Percentiles rank a stretch among this genome's conserved stretches.
phyloP scores from a whole-genome alignment of 2,113 vertebrate genomes.

The human region DNA sequence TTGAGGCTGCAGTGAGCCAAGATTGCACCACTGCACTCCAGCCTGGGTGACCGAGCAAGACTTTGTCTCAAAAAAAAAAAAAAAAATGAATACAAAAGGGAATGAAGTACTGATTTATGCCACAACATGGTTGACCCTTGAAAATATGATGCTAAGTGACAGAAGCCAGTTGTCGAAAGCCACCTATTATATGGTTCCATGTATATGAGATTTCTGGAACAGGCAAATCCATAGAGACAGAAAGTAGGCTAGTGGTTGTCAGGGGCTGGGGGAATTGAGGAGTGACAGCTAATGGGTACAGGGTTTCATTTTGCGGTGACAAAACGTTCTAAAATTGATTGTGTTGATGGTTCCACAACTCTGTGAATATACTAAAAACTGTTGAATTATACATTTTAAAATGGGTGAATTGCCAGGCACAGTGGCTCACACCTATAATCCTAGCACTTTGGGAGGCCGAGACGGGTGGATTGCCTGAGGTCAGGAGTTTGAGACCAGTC shows the following conservation, averaged over 20 bases:
- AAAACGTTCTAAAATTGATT: not conserved
- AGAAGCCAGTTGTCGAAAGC: conserved; percentile 20
- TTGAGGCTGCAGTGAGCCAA: too few species aligned
- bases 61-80: too few species aligned
- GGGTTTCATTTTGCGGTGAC: not conserved
- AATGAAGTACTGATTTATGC: not conserved
- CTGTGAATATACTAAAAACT: not conserved
- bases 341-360: conserved; percentile 6
- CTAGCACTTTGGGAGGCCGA: too few species aligned
- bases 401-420: not conserved
- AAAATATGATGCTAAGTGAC: not conserved
- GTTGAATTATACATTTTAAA: conserved; percentile 13
- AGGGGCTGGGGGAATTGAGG: not conserved
- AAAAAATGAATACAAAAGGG: not conserved
- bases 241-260: not conserved
- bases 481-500: too few species aligned
- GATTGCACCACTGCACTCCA: too few species aligned
- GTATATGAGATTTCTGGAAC: not conserved
- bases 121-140: not conserved
- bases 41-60: too few species aligned
- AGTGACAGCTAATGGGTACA: not conserved
- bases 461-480: too few species aligned
- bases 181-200: not conserved
- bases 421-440: too few species aligned
- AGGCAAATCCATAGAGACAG: not conserved